Percentiles rank a stretch among this genome's conserved stretches.
Conservation (phyloP, 1,140 invertebrate genomes). For the Solenopsis invicta region DNA sequence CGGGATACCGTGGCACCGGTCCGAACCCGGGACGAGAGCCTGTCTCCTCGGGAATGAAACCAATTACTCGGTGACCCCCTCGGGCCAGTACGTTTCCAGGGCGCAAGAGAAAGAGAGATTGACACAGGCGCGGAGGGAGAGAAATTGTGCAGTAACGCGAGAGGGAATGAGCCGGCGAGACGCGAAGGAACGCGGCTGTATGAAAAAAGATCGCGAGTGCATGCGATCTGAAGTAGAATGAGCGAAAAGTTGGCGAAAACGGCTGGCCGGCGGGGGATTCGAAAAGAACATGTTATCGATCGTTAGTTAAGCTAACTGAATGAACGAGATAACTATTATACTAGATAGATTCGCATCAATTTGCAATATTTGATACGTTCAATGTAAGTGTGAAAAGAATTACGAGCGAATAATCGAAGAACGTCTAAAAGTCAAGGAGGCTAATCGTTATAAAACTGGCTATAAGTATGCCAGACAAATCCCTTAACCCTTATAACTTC, state of each 20-base stretch:
- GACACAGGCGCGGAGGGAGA: constrained; percentile 66
- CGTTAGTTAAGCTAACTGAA: background rate
- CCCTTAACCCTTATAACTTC: constrained; percentile 47
- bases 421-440: background rate
- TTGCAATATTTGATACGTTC: background rate
- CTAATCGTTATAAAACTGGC: constrained; percentile 43
- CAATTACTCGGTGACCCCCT: constrained; percentile 86
- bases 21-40: constrained; percentile 80
- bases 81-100: constrained; percentile 80
- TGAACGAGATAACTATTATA: background rate
- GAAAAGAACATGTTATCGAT: background rate
- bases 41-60: constrained; percentile 85
- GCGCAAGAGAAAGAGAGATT: constrained; percentile 60
- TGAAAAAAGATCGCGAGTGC: constrained; percentile 58
- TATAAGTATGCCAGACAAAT: constrained; percentile 42
- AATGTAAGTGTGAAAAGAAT: background rate
- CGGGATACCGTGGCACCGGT: constrained; percentile 77
- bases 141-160: constrained; percentile 76
- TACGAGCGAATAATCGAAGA: constrained; percentile 18
- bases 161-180: constrained; percentile 60
- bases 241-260: constrained; percentile 3
- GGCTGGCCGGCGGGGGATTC: background rate
- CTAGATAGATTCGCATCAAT: background rate
- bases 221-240: constrained; percentile 4
- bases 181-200: constrained; percentile 47